Conservation (phyloP, 2,888 invertebrate genomes). For the Onthophagus sagittarius region DNA sequence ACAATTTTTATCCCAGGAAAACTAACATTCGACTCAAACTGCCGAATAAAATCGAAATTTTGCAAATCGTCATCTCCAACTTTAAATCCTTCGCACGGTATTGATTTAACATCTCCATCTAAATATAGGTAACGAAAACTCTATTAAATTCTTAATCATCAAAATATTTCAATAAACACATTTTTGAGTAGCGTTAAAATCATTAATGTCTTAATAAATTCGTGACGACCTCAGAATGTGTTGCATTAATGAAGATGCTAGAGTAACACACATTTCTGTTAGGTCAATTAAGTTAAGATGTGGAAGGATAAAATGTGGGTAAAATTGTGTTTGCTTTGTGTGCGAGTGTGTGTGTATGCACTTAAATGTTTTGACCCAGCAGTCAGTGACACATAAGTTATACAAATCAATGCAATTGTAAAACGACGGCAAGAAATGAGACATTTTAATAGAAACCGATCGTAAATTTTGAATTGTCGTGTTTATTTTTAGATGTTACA, state of each 20-base stretch:
- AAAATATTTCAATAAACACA: background rate
- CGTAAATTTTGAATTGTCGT: background rate
- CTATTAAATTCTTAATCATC: background rate
- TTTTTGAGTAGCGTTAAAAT: background rate
- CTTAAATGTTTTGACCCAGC: background rate
- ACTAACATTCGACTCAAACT: conserved; percentile 65
- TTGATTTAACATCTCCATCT: conserved; percentile 13
- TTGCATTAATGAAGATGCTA: background rate
- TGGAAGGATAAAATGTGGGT: background rate
- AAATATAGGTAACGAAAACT: too few species aligned
- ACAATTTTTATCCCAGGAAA: conserved; percentile 67
- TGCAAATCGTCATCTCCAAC: conserved; percentile 76
- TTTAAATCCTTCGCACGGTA: conserved; percentile 54
- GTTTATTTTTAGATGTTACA: background rate
- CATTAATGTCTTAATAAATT: background rate
- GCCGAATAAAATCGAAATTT: conserved; percentile 77
- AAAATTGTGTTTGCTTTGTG: background rate
- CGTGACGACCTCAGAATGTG: background rate
- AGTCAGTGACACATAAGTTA: background rate
- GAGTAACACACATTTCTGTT: background rate
- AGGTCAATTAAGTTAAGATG: background rate
- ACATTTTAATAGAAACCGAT: background rate
- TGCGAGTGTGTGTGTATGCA: background rate
- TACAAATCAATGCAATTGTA: background rate
- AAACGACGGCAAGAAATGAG: background rate